Conservation (phyloP, 2,113 vertebrate species). For the Pterocles burchelli region DNA sequence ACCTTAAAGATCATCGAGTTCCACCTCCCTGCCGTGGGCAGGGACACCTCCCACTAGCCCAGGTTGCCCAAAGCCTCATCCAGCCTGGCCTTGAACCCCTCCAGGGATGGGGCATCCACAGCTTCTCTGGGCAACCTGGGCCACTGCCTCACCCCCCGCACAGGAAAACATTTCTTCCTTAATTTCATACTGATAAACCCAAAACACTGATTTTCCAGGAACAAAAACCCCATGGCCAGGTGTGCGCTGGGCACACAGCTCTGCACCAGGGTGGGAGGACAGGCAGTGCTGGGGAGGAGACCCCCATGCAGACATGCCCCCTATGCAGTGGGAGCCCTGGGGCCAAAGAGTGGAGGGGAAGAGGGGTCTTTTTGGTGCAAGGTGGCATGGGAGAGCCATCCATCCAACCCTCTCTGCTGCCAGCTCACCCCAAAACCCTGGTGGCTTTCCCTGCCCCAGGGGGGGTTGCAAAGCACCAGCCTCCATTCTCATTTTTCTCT, state of each 20-base stretch:
- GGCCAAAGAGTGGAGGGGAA: too few relatives aligned
- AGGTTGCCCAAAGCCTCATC: too few relatives aligned
- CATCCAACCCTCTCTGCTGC: neutral
- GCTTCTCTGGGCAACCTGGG: too few relatives aligned
- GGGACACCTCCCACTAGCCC: too few relatives aligned
- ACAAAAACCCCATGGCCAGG: accelerated
- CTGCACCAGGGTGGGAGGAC: neutral
- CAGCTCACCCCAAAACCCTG: neutral
- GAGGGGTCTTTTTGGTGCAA: accelerated
- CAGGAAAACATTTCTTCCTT: too few relatives aligned
- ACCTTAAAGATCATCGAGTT: too few relatives aligned
- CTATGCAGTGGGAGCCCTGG: neutral
- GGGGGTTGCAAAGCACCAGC: neutral
- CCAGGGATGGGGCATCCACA: too few relatives aligned
- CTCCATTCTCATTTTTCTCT: neutral
- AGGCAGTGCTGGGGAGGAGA: too few relatives aligned
- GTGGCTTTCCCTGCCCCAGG: neutral
- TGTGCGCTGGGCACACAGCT: neutral
- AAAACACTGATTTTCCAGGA: neutral
- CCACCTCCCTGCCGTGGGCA: too few relatives aligned
- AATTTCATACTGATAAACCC: neutral
- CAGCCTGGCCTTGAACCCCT: too few relatives aligned
- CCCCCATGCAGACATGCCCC: neutral
- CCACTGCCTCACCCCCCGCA: too few relatives aligned
- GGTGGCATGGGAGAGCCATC: neutral